Percentiles rank a stretch among this genome's conserved stretches.
Conservation (phyloP, 92 coral and sea anemone species). For the Virgularia gustaviana region DNA sequence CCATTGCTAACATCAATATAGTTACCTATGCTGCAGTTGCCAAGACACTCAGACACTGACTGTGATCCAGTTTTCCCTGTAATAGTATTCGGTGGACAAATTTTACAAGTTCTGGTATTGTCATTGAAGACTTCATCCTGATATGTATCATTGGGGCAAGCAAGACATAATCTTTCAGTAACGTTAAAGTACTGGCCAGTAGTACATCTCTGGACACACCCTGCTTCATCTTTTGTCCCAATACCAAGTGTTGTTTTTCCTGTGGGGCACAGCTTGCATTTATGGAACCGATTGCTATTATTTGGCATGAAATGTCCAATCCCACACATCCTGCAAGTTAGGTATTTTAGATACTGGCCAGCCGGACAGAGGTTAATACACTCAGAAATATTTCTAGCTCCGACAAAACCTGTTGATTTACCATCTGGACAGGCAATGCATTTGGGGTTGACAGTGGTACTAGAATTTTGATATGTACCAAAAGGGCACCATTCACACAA, state of each 20-base stretch:
- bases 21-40: conserved; percentile 9
- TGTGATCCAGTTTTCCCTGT: conserved; percentile 4
- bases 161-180: neutral
- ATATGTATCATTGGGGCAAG: conserved; percentile 21
- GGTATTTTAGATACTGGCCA: conserved; percentile 16
- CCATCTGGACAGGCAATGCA: conserved; percentile 27
- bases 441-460: neutral
- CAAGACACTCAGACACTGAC: conserved; percentile 7
- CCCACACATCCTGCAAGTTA: neutral
- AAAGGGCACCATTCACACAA: conserved; percentile 46
- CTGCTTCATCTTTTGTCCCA: neutral
- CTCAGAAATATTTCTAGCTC: conserved; percentile 32
- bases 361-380: conserved; percentile 29
- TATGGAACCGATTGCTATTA: conserved; percentile 15
- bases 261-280: conserved; percentile 1
- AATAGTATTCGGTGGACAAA: conserved; percentile 8
- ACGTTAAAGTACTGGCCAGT: conserved; percentile 20
- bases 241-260: conserved; percentile 6
- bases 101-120: conserved; percentile 21
- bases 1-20: neutral
- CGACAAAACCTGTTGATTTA: conserved; percentile 23
- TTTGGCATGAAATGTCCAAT: conserved; percentile 33
- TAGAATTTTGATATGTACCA: conserved; percentile 27
- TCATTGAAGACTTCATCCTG: conserved; percentile 2
- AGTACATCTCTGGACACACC: conserved; percentile 11